Evolutionary conservation across 2,888 invertebrate species (phyloP), one percentile per base, ranked within the genome.

Genomic region (Polydrusus tereticollis): DNA sequence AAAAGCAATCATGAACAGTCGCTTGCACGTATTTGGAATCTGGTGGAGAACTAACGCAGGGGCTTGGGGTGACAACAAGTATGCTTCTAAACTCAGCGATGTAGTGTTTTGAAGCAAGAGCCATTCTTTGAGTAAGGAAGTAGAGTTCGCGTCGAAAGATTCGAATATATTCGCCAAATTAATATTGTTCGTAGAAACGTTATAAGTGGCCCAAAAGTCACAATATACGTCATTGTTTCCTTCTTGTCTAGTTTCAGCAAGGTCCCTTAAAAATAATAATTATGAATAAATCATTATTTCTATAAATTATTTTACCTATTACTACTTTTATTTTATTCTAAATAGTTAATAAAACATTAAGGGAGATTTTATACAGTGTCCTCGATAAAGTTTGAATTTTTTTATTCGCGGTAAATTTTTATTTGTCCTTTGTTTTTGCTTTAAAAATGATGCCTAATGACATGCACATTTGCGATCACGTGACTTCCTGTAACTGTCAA

Each of bases 61-160:
- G 14, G 77, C 75, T 68, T 79, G 80, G 0, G 82, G 82, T 0
- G 78, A 77, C 65, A 80, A 57, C 14, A 81, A 72, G 47, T 75
- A 77, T 14, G 78, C 79, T 50, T 80, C 80, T 8, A 81, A 65
- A 21, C 77, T 74, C 20, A 81, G 29, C 33, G 77, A 75, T 0
- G 80, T 81, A 10, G 73, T 76, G 8, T 69, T 69, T 65, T 75
- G 66, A 16, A 78, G n/a, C 12, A 79, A 64, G 3, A 74, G 43
- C 23, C 70, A 74, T 64, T 76, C 75, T 55, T 68, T 72, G 12
- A 67, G 65, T 0, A 45, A 33, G 16, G 47, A 52, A 38, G 18
- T 33, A 0, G 18, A 12, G 5, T 33, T 8, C 0, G 12, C n/a
- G 6, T 36, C 26, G 12, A 65, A 43, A 1, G 20, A 14, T 50